Conservation (phyloP, 2,113 vertebrate genomes). For the Grallaria varia region DNA sequence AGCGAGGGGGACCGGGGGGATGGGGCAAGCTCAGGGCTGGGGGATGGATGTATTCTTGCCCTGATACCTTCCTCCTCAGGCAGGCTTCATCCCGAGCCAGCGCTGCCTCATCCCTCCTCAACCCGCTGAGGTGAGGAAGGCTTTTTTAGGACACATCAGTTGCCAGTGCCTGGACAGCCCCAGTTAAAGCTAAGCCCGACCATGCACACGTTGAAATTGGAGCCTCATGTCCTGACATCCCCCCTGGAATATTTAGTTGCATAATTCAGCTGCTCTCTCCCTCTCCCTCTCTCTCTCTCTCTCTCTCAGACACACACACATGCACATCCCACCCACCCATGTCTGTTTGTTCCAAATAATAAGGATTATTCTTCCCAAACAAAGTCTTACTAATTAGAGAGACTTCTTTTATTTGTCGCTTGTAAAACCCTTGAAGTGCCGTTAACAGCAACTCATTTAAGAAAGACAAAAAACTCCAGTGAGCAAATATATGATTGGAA, state of each 20-base stretch:
- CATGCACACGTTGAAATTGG: accelerated
- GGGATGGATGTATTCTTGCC: background rate
- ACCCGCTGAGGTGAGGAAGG: background rate
- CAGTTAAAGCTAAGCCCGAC: background rate
- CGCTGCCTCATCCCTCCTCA: background rate
- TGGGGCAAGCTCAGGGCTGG: background rate
- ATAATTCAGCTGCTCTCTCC: background rate
- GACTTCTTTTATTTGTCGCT: background rate
- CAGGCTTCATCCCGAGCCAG: accelerated
- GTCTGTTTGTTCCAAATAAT: background rate
- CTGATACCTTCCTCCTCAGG: background rate
- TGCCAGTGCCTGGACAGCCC: background rate
- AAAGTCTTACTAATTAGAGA: slow-evolving; percentile 19
- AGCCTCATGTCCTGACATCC: background rate
- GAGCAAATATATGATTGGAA: background rate
- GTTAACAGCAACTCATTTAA: background rate
- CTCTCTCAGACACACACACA: background rate
- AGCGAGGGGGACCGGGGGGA: background rate
- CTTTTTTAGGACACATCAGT: background rate
- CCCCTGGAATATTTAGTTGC: background rate
- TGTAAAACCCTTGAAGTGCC: background rate
- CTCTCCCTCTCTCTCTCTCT: background rate
- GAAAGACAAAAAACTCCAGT: background rate
- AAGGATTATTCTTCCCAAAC: slow-evolving; percentile 7
- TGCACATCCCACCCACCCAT: background rate